These are phyloP conservation scores for Boloria selene DNA, from an alignment of 2,888 invertebrate species.

Conservation along the genomic window DNA sequence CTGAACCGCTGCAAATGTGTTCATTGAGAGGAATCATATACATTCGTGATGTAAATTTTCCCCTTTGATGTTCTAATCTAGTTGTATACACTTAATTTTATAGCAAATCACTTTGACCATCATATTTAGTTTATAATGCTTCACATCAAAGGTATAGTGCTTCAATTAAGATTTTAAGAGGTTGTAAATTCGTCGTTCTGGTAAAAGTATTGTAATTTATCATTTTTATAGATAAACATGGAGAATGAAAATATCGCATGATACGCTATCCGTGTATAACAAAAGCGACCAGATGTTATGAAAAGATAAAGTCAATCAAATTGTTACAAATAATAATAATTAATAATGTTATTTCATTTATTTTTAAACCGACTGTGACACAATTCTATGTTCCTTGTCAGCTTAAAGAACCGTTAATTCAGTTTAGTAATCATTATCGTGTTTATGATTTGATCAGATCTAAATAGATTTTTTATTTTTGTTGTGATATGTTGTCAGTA, in stretches of 20 bases:
- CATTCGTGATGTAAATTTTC: conserved; percentile 35
- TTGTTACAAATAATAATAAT: conserved; percentile 10
- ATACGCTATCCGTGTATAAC: not conserved
- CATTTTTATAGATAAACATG: not conserved
- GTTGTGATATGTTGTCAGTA: not conserved
- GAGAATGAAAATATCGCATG: not conserved
- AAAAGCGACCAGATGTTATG: conserved; percentile 1
- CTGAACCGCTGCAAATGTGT: conserved; percentile 42
- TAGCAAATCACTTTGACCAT: not conserved
- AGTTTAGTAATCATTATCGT: conserved; percentile 6
- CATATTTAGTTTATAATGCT: conserved; percentile 11
- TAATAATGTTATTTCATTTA: conserved; percentile 10
- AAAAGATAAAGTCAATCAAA: conserved; percentile 9
- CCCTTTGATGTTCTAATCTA: conserved; percentile 36
- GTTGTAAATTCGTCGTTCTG: conserved; percentile 1
- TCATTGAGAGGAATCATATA: conserved; percentile 43
- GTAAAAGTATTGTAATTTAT: not conserved
- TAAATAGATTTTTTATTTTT: not conserved
- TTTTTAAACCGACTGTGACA: conserved; percentile 8
- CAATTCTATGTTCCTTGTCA: conserved; percentile 19
- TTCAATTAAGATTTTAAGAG: not conserved
- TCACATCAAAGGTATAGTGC: not conserved
- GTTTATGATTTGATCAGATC: conserved; percentile 2
- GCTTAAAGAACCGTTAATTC: conserved; percentile 17
- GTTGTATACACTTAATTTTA: conserved; percentile 13